phyloP scores from a whole-genome alignment of 2,113 vertebrate species.

The Pseudopodoces humilis region DNA sequence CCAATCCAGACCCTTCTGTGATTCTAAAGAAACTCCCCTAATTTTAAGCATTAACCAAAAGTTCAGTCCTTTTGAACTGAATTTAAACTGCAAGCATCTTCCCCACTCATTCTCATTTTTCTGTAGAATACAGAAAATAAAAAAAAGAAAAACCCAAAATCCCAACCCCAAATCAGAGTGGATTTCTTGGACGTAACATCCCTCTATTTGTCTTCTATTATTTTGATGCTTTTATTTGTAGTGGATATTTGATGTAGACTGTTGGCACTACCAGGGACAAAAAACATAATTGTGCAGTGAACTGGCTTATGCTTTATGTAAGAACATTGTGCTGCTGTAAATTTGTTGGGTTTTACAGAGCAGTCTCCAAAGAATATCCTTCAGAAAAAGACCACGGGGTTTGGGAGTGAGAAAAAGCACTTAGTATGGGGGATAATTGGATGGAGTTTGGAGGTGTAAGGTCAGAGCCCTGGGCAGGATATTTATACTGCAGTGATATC shows the following conservation, averaged over 20 bases:
- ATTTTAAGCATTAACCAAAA: background rate
- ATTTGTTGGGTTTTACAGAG: conserved; percentile 9
- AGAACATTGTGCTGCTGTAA: background rate
- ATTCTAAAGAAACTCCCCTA: background rate
- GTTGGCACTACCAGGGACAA: background rate
- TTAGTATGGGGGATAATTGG: conserved; percentile 21
- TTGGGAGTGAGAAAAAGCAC: background rate
- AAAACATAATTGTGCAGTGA: background rate
- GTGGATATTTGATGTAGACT: background rate
- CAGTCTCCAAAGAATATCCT: conserved; percentile 2
- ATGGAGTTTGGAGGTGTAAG: background rate
- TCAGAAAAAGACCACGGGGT: accelerated
- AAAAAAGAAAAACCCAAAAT: background rate
- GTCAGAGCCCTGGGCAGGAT: background rate
- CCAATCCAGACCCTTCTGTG: background rate
- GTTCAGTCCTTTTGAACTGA: background rate
- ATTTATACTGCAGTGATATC: background rate
- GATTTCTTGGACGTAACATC: background rate
- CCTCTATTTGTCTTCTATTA: background rate
- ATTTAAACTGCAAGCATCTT: background rate
- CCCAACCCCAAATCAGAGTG: background rate
- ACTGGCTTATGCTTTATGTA: background rate
- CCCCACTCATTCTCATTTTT: background rate
- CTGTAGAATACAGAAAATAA: background rate
- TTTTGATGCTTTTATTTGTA: background rate